Percentiles rank a stretch among this genome's conserved stretches.
These are phyloP conservation scores for Lasioglossum figueresi DNA, from an alignment of 2,888 invertebrate species.

Conservation along the genomic window DNA sequence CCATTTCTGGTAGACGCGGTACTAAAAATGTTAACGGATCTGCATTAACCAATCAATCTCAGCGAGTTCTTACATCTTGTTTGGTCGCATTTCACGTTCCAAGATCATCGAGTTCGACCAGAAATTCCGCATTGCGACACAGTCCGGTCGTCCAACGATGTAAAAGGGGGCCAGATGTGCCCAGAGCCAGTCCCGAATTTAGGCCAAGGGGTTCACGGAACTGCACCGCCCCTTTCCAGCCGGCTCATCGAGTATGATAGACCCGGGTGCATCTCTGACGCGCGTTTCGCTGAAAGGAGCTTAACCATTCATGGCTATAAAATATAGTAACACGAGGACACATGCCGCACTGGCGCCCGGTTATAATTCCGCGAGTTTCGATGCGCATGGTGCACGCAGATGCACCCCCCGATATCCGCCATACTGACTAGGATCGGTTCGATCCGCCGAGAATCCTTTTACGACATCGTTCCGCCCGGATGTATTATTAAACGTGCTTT, in stretches of 20 bases:
- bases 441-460: conserved; percentile 18
- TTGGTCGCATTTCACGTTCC: background rate
- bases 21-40: too few relatives aligned
- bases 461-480: background rate
- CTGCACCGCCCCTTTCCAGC: conserved; percentile 63
- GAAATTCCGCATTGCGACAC: conserved; percentile 9
- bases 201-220: conserved; percentile 60
- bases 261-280: conserved; percentile 51
- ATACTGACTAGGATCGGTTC: conserved; percentile 23
- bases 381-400: conserved; percentile 31
- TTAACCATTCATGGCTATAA: conserved; percentile 68
- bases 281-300: conserved; percentile 51
- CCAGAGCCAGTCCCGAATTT: conserved; percentile 44
- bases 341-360: conserved; percentile 53
- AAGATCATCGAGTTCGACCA: background rate
- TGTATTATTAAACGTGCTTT: background rate
- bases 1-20: too few relatives aligned
- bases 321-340: conserved; percentile 64
- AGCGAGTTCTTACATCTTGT: background rate
- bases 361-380: background rate
- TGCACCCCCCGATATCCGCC: conserved; percentile 20
- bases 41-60: background rate
- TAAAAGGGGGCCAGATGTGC: conserved; percentile 60
- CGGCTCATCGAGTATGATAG: conserved; percentile 48
- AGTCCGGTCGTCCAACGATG: conserved; percentile 40